Evolutionary conservation across 1,140 invertebrate genomes (phyloP).

Genomic region (Plodia interpunctella): DNA sequence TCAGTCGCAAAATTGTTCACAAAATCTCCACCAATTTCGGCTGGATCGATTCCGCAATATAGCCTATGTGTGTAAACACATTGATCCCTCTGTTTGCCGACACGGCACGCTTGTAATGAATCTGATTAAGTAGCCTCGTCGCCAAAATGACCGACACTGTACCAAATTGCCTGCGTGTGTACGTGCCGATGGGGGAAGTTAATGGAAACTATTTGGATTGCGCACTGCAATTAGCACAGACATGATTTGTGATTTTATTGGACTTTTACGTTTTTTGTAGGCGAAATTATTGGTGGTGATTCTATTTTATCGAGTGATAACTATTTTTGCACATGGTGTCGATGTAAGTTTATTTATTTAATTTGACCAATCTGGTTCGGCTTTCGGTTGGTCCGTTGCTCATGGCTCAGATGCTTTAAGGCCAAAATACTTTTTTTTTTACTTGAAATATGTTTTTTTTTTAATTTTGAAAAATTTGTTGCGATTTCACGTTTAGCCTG

Average conservation of each 20-base stretch:
- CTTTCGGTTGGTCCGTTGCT: too few relatives aligned
- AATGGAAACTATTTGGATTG: not conserved
- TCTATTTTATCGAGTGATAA: too few relatives aligned
- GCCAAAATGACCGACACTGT: constrained; percentile 24
- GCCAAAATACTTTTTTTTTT: too few relatives aligned
- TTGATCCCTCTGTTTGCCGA: constrained; percentile 35
- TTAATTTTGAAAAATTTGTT: too few relatives aligned
- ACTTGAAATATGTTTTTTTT: too few relatives aligned
- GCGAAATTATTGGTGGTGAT: too few relatives aligned
- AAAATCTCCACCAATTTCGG: not conserved
- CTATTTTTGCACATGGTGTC: too few relatives aligned
- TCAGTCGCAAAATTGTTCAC: not conserved
- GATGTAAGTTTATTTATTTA: too few relatives aligned
- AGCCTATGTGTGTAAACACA: constrained; percentile 28
- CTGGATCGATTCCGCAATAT: constrained; percentile 29
- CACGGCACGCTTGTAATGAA: constrained; percentile 37
- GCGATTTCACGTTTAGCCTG: too few relatives aligned
- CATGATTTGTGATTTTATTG: not conserved
- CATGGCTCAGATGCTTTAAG: too few relatives aligned
- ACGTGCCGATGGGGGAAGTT: not conserved
- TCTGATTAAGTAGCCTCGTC: constrained; percentile 53
- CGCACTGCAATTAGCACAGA: not conserved
- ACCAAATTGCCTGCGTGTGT: constrained; percentile 1
- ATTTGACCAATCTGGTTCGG: too few relatives aligned
- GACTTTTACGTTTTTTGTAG: too few relatives aligned